Evolutionary conservation across 2,113 vertebrate genomes (phyloP), one percentile per base, ranked within the genome.

Genomic region (Lepisosteus oculatus): DNA sequence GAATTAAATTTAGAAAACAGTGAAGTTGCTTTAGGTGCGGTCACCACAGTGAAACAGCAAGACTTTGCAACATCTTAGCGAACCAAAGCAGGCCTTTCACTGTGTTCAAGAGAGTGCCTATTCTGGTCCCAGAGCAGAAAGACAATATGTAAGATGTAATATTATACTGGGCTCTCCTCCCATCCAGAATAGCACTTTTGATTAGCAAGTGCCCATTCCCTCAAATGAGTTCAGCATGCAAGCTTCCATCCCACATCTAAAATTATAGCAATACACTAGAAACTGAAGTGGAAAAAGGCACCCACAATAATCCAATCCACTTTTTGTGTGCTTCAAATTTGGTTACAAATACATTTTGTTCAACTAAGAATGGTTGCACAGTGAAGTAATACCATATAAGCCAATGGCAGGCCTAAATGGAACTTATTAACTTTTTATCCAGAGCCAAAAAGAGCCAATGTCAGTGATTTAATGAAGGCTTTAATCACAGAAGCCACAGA

Each of bases 161-260:
- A 86, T 87, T 84, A 82, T 69, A 74, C 86, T 77, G 80, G 84
- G 88, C 83, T 86, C 77, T 81, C 90, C 90, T 93, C 89, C 92
- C 83, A 74, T 83, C 81, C 77, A 84, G 86, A 92, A 91, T 90
- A 87, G 84, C 74, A 82, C 84, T 75, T 78, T 87, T 88, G 90
- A 92, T 88, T 84, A 72, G 79, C 80, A 78, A 82, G 71, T 75
- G 81, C 83, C 90, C 89, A 84, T 86, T 87, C 85, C 88, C 86
- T 93, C 84, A 89, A 90, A 92, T 91, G 90, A 91, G 88, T 92
- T 92, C 91, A 91, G 79, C 89, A 92, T 90, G 85, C 85, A 82
- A 81, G 80, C 78, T 85, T 81, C 85, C 85, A 85, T 83, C 82
- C 87, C 87, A 79, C 86, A 90, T 91, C 91, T 92, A 87, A 93